phyloP scores from a whole-genome alignment of 2,797 vertebrate genomes.

The Trachurus trachurus region DNA sequence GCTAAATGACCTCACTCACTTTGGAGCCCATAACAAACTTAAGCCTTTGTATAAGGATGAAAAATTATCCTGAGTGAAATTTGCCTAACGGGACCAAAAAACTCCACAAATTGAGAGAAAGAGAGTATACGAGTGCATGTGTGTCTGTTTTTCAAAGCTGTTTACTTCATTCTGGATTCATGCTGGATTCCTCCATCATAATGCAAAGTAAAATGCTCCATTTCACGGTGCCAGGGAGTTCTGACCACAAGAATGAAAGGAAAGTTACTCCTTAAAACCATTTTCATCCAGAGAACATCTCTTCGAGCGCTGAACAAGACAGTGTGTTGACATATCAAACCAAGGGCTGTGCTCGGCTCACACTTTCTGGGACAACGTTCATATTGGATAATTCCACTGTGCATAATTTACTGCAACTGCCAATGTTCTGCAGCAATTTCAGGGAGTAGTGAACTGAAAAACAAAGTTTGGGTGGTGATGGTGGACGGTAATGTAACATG shows the following conservation, averaged over 20 bases:
- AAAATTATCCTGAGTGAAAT: conserved; percentile 50
- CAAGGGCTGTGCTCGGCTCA: neutral
- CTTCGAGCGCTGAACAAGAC: conserved; percentile 30
- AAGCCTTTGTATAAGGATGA: conserved; percentile 47
- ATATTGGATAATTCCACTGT: conserved; percentile 1
- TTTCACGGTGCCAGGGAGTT: conserved; percentile 53
- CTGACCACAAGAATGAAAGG: conserved; percentile 65
- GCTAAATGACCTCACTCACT: conserved; percentile 66
- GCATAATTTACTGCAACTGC: neutral
- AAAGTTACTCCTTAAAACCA: conserved; percentile 42
- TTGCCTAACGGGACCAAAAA: conserved; percentile 31
- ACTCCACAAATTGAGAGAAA: conserved; percentile 17
- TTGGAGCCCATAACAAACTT: conserved; percentile 42
- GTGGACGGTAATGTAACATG: neutral
- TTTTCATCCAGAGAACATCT: conserved; percentile 43
- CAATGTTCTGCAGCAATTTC: neutral
- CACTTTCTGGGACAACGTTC: neutral
- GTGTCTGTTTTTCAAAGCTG: conserved; percentile 43
- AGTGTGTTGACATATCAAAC: conserved; percentile 41
- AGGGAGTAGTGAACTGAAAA: neutral
- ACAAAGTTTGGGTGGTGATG: neutral
- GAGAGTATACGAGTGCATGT: neutral
- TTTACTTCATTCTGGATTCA: conserved; percentile 57
- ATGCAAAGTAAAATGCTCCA: conserved; percentile 48
- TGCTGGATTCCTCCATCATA: conserved; percentile 46